These are phyloP conservation scores for Tachysurus fulvidraco DNA, from an alignment of 2,113 vertebrate genomes.

Conservation along the genomic window DNA sequence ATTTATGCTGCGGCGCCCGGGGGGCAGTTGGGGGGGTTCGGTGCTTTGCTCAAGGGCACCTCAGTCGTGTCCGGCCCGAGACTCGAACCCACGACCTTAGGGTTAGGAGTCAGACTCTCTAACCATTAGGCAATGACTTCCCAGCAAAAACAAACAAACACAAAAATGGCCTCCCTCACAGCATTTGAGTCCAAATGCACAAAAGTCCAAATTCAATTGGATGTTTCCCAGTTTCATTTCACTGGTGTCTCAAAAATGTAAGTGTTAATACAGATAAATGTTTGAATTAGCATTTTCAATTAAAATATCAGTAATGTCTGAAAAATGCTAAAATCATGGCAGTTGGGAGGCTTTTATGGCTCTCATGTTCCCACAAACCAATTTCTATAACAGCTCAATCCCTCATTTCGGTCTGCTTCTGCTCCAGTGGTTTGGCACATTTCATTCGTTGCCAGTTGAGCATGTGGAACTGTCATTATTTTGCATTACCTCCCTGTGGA, in stretches of 20 bases:
- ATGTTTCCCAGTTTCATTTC: not conserved
- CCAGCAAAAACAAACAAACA: too few relatives aligned
- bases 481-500: not conserved
- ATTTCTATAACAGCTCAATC: not conserved
- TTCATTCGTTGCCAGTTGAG: not conserved
- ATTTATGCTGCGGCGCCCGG: too few relatives aligned
- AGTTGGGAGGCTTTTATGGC: not conserved
- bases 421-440: not conserved
- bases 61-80: too few relatives aligned
- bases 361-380: not conserved
- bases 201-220: not conserved
- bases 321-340: not conserved
- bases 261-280: not conserved
- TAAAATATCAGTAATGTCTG: not conserved
- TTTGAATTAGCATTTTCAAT: not conserved
- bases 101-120: too few relatives aligned
- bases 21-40: too few relatives aligned
- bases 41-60: too few relatives aligned
- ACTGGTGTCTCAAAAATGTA: not conserved
- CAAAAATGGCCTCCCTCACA: too few relatives aligned
- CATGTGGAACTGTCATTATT: not conserved
- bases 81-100: too few relatives aligned
- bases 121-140: too few relatives aligned
- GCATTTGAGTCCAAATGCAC: not conserved
- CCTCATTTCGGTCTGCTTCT: conserved; percentile 9